Evolutionary conservation across 1,140 invertebrate species (phyloP).

Genomic region (Macrobrachium nipponense): DNA sequence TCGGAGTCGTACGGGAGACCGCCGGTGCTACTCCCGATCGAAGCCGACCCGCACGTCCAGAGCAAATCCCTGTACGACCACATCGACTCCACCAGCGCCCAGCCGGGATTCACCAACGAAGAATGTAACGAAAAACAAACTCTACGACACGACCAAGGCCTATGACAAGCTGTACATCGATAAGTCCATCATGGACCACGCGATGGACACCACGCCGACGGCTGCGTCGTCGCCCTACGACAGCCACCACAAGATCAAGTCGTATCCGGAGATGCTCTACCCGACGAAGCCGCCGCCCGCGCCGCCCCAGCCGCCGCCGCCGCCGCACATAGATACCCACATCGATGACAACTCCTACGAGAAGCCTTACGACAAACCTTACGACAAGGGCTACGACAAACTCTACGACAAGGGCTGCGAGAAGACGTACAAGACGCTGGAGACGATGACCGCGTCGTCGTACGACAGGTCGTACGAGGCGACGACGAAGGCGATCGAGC

Average conservation of each 20-base stretch:
- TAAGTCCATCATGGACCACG: conserved; percentile 33
- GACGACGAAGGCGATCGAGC: conserved; percentile 35
- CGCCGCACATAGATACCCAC: too few relatives aligned
- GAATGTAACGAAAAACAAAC: conserved; percentile 53
- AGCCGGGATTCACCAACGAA: conserved; percentile 37
- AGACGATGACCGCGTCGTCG: conserved; percentile 43
- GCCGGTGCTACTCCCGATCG: conserved; percentile 18
- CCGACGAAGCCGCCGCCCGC: too few relatives aligned
- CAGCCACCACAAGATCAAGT: background rate
- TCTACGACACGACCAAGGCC: conserved; percentile 38
- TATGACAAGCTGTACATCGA: conserved; percentile 50
- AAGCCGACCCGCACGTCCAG: conserved; percentile 28
- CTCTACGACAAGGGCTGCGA: conserved; percentile 47
- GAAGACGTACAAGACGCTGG: conserved; percentile 52
- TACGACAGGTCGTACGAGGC: conserved; percentile 50
- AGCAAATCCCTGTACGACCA: conserved; percentile 33
- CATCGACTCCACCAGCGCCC: conserved; percentile 51
- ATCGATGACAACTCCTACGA: conserved; percentile 38
- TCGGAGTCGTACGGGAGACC: conserved; percentile 32
- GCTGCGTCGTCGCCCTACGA: conserved; percentile 21
- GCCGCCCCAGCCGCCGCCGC: too few relatives aligned
- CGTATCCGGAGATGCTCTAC: too few relatives aligned
- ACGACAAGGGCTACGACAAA: conserved; percentile 11
- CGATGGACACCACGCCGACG: conserved; percentile 19
- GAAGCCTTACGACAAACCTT: conserved; percentile 32